phyloP scores from a whole-genome alignment of 1,140 invertebrate species.

The Drosophila gunungcola region DNA sequence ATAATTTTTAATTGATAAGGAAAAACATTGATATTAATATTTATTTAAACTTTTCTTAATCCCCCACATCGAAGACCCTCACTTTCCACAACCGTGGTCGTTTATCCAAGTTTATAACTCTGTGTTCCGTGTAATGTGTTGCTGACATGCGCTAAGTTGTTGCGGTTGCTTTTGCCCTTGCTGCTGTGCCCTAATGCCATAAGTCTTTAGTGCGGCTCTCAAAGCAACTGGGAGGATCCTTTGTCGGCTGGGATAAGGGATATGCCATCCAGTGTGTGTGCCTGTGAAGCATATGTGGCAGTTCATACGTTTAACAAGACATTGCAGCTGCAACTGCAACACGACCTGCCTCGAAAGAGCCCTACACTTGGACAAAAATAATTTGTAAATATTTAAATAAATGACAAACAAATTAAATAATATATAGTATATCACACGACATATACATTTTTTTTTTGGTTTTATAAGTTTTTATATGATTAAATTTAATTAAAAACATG shows the following conservation, averaged over 20 bases:
- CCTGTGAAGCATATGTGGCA: slow-evolving; percentile 40
- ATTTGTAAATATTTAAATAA: too few relatives aligned
- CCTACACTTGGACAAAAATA: neutral
- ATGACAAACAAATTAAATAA: too few relatives aligned
- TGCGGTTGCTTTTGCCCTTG: slow-evolving; percentile 33
- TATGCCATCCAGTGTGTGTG: slow-evolving; percentile 17
- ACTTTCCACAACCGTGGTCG: slow-evolving; percentile 10
- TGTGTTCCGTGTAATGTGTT: slow-evolving; percentile 65
- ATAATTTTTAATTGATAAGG: too few relatives aligned
- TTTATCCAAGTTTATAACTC: slow-evolving; percentile 26
- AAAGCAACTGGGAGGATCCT: slow-evolving; percentile 44
- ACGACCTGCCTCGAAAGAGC: slow-evolving; percentile 9
- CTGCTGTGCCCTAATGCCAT: slow-evolving; percentile 64
- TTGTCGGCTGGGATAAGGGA: slow-evolving; percentile 41
- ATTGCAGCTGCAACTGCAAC: slow-evolving; percentile 35
- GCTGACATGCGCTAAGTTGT: slow-evolving; percentile 68
- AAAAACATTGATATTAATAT: too few relatives aligned
- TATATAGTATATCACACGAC: too few relatives aligned
- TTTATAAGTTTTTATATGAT: too few relatives aligned
- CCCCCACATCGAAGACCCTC: neutral
- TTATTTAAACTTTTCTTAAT: too few relatives aligned
- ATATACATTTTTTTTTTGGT: too few relatives aligned
- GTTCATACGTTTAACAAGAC: slow-evolving; percentile 47
- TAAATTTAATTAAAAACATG: too few relatives aligned
- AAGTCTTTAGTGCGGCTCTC: slow-evolving; percentile 62